A percentile compares a stretch with the other conserved stretches of the same genome.
Conservation (phyloP, 2,888 invertebrate species). For the Ophion obscuratus region DNA sequence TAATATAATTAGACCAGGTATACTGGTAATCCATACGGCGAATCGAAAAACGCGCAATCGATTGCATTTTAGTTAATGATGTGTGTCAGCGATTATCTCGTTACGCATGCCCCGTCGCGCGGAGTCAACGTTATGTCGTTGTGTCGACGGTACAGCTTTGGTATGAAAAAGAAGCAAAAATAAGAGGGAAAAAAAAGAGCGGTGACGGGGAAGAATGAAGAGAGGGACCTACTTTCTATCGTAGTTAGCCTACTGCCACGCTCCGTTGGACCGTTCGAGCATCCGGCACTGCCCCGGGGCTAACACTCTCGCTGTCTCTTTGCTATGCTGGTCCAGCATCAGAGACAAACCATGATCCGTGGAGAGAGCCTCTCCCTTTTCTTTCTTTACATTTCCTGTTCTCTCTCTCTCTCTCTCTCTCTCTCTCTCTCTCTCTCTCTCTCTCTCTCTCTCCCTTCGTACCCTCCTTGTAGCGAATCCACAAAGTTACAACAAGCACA, state of each 20-base stretch:
- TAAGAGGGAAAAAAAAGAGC: constrained; percentile 32
- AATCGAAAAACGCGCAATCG: constrained; percentile 33
- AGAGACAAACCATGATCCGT: constrained; percentile 40
- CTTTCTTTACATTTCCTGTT: constrained; percentile 3
- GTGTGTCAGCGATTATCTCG: constrained; percentile 59
- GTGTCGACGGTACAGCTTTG: constrained; percentile 18
- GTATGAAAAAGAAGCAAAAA: constrained; percentile 37
- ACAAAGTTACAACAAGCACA: no score
- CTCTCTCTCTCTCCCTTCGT: not conserved
- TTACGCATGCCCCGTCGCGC: constrained; percentile 29
- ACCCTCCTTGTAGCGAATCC: not conserved
- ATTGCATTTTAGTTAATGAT: constrained; percentile 48
- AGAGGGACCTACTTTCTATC: constrained; percentile 81
- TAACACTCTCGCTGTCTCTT: constrained; percentile 77
- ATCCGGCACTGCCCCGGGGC: constrained; percentile 80
- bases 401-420: not conserved
- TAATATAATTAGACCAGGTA: not conserved
- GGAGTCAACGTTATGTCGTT: constrained; percentile 30
- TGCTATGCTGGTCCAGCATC: constrained; percentile 43
- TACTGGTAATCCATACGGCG: not conserved
- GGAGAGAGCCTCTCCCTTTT: constrained; percentile 25
- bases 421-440: no score
- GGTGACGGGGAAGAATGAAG: constrained; percentile 59
- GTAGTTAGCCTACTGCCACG: constrained; percentile 77
- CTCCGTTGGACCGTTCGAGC: constrained; percentile 70